phyloP scores from a whole-genome alignment of 2,888 invertebrate species.

The Sinopyrophorus schimmeli region DNA sequence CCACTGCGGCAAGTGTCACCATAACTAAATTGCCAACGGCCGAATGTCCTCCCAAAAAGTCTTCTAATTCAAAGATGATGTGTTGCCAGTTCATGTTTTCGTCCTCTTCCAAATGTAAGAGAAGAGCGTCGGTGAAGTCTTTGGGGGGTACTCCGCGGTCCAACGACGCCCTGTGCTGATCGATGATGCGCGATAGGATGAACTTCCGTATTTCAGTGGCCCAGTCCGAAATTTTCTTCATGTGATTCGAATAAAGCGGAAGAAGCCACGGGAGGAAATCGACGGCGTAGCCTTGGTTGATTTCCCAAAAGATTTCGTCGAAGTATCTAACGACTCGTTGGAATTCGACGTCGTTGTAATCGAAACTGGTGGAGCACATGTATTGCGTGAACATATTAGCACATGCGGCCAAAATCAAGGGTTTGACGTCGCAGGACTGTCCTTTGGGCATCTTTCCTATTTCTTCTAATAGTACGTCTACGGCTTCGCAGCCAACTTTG shows the following conservation, averaged over 20 bases:
- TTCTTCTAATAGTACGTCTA: slow-evolving; percentile 63
- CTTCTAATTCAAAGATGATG: slow-evolving; percentile 81
- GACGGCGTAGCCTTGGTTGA: slow-evolving; percentile 85
- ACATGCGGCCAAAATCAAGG: slow-evolving; percentile 70
- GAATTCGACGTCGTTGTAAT: slow-evolving; percentile 71
- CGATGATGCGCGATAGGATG: slow-evolving; percentile 72
- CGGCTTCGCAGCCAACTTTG: slow-evolving; percentile 70
- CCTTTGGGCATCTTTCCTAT: slow-evolving; percentile 56
- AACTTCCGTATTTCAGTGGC: slow-evolving; percentile 71
- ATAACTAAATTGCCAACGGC: slow-evolving; percentile 85
- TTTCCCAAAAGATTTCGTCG: slow-evolving; percentile 90
- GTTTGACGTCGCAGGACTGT: slow-evolving; percentile 66
- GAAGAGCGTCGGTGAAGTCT: slow-evolving; percentile 79
- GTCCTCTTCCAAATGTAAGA: slow-evolving; percentile 70
- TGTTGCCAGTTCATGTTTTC: slow-evolving; percentile 73
- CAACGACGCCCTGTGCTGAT: slow-evolving; percentile 60
- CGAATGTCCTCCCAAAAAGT: slow-evolving; percentile 86
- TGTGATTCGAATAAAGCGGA: slow-evolving; percentile 71
- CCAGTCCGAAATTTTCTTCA: slow-evolving; percentile 70
- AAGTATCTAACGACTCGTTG: slow-evolving; percentile 68
- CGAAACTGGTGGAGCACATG: slow-evolving; percentile 82
- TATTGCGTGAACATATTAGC: slow-evolving; percentile 86
- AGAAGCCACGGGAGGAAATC: slow-evolving; percentile 84
- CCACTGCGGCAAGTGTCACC: slow-evolving; percentile 72
- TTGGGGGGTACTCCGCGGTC: slow-evolving; percentile 66